A percentile compares a stretch with the other conserved stretches of the same genome.
Conservation (phyloP, 1,140 invertebrate genomes). For the Lasioglossum albipes region DNA sequence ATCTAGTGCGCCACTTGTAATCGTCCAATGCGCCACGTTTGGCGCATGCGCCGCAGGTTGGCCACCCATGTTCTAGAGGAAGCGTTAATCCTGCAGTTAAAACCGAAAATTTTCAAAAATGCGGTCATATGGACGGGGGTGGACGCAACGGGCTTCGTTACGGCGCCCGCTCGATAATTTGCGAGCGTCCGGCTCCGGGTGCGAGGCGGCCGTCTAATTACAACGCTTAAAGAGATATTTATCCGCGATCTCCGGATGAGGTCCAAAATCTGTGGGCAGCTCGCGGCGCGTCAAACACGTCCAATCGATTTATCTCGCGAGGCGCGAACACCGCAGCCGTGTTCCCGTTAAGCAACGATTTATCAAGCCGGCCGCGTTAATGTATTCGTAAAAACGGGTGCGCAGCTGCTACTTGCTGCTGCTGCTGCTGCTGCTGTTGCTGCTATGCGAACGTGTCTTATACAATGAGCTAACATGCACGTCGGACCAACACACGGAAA, state of each 20-base stretch:
- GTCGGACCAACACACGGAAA: not conserved
- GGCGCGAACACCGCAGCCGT: constrained; percentile 59
- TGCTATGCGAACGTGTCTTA: constrained; percentile 31
- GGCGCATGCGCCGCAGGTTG: no score
- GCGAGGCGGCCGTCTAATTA: not conserved
- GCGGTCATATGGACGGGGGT: no score
- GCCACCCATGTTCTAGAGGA: no score
- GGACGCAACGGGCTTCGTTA: no score
- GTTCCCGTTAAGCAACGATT: constrained; percentile 60
- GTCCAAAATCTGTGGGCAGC: not conserved
- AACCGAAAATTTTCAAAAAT: no score
- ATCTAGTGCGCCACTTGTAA: no score
- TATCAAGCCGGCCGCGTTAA: constrained; percentile 58
- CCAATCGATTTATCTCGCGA: constrained; percentile 54
- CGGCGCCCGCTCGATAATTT: not conserved
- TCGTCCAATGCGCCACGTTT: no score
- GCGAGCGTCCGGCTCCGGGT: not conserved
- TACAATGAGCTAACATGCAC: constrained; percentile 34
- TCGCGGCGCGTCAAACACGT: constrained; percentile 7
- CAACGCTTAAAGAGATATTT: not conserved
- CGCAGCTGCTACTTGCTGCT: constrained; percentile 44
- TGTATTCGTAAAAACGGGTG: constrained; percentile 57
- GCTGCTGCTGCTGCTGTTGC: constrained; percentile 9
- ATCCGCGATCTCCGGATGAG: constrained; percentile 2
- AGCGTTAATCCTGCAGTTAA: no score